phyloP scores from a whole-genome alignment of 2,113 vertebrate species.

The Hemichromis elongatus region DNA sequence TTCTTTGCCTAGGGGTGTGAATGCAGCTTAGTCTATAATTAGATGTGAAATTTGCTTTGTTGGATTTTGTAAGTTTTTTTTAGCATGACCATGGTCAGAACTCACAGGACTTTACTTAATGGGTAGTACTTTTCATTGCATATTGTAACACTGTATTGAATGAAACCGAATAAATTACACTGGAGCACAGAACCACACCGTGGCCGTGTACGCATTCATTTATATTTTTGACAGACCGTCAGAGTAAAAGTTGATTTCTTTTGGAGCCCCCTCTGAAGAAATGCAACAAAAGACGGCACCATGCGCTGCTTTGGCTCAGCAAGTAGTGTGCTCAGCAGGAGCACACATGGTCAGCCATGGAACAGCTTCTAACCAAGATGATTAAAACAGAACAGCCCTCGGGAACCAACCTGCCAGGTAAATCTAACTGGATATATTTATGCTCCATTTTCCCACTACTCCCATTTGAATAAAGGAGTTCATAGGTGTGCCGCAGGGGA shows the following conservation, averaged over 20 bases:
- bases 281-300: conserved; percentile 12
- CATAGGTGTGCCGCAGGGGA: not conserved
- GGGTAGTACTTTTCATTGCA: not conserved
- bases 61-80: not conserved
- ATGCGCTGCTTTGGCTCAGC: conserved; percentile 10
- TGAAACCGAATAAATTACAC: not conserved
- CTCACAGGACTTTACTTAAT: not conserved
- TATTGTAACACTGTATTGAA: not conserved
- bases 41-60: not conserved
- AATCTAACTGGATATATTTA: not conserved
- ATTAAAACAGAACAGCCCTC: conserved; percentile 19
- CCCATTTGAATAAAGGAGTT: not conserved
- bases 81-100: not conserved
- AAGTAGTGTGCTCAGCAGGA: not conserved
- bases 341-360: conserved; percentile 18
- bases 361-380: not conserved
- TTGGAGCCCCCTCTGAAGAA: conserved; percentile 14
- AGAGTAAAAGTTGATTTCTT: not conserved
- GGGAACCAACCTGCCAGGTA: conserved; percentile 1
- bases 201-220: not conserved
- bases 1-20: not conserved
- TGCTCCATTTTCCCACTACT: not conserved
- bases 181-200: not conserved
- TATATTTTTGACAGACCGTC: not conserved
- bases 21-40: not conserved